Evolutionary conservation across 2,113 vertebrate genomes (phyloP), one percentile per base, ranked within the genome.

Genomic region (Pseudorasbora parva): DNA sequence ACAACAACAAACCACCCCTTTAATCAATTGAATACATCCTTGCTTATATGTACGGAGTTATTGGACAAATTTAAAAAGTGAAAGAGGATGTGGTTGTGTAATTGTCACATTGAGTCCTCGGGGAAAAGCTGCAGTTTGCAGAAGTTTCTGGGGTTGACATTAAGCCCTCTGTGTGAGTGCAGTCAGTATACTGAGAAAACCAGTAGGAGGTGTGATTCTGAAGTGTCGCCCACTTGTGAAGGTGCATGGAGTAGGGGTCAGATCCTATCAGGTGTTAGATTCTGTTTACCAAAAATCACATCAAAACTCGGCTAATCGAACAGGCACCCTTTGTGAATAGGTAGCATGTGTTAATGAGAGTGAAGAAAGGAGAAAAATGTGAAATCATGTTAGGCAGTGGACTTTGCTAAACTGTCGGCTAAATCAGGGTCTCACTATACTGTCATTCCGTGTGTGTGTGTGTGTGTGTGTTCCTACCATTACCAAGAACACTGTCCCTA

Each of bases 111-210:
- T 23, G 9, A 19, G 4, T 56, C 47, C 60, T 83, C 19, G 12
- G 64, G 43, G 25, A 21, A 30, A 17, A 51, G 71, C 57, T 43
- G 8, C 41, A 60, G 37, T 23, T 73, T 66, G 69, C 56, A 73
- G 51, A 80, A 85, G 74, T 76, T 84, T 82, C 80, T 88, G 78
- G 51, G 73, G 69, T 59, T 88, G 85, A 86, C 80, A 73, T 81
- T 88, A 85, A 86, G 85, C 81, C 51, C 80, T 62, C 81, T 85
- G 66, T 72, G 73, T 10, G 79, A 84, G 72, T 45, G 25, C 41
- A n/a, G 60, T 66, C 41, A 8, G 57, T 49, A 8, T 66, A 49
- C 59, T 21, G 43, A 47, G 59, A 79, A 66, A 66, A 79, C 59
- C 15, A 21, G 59, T 5, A 30, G 77, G 23, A 64, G 77, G 59